Evolutionary conservation across 2,797 vertebrate species (phyloP).

Genomic region (Typhlichthys eigenmanni): DNA sequence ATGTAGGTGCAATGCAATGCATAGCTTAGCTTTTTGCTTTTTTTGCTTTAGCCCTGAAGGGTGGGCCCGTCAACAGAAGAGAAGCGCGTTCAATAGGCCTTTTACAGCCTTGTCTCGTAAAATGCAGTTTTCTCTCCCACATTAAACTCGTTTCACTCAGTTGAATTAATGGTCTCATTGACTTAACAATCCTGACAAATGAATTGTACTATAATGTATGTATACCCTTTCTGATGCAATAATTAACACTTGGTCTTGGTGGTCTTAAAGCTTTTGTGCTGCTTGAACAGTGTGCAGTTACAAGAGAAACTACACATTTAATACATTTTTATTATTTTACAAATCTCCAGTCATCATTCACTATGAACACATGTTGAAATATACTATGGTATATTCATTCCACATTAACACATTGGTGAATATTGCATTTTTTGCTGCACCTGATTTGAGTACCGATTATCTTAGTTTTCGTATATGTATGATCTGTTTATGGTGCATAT

Average conservation of each 20-base stretch:
- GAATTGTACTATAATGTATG: no score
- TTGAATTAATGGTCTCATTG: no score
- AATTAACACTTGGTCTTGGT: background rate
- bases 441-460: no score
- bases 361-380: no score
- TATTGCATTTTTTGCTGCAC: no score
- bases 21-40: slow-evolving; percentile 17
- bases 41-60: slow-evolving; percentile 23
- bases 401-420: no score
- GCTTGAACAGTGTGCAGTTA: background rate
- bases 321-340: background rate
- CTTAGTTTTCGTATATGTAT: no score
- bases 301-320: background rate
- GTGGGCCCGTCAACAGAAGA: slow-evolving; percentile 37
- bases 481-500: no score
- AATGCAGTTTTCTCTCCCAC: slow-evolving; percentile 43
- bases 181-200: no score
- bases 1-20: slow-evolving; percentile 25
- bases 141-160: slow-evolving; percentile 18
- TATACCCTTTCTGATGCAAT: no score
- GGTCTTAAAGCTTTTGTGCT: background rate
- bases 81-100: slow-evolving; percentile 18
- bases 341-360: background rate
- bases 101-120: slow-evolving; percentile 24
- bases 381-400: no score